Base-by-base conservation (phyloP, 1,140 invertebrate genomes). In the Hermatobates lingyangjiaoensis region DNA sequence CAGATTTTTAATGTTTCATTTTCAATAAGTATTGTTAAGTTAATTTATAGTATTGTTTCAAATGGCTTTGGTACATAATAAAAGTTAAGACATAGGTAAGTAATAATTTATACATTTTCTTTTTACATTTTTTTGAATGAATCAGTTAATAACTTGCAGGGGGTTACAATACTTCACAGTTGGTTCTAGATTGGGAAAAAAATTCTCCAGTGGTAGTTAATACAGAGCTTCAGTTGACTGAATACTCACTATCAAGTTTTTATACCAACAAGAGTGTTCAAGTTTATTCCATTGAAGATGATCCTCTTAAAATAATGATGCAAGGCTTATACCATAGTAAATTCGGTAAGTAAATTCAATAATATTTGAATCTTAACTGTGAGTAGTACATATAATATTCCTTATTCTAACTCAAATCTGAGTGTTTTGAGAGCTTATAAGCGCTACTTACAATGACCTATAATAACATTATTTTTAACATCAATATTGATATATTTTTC, bases 111-210 rank as follows among this genome's bases (percentile, higher is more conserved):
- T 10, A 12, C 44, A 15, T 40, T 44, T 3, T 51, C 24, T 51
- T 34, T 7, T 50, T 28, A 23, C 2, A 18, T 42, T 42, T 7
- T 5, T 42, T 10, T 10, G 4, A 18, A 7, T 42, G 46, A 57
- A 42, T 57, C 54, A n/a, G n/a, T n/a, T n/a, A n/a, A n/a, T 49
- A 18, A 47, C 30, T 54, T 53, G 26, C 64, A 83, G 80, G 84
- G 84, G 83, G 81, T 58, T 79, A 87, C 61, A 85, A 83, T 59
- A 74, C 79, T 1, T 75, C 75, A 15, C 79, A 86, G 55, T 71
- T 89, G 59, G 66, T 75, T 27, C 59, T 89, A 3, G 71, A 76
- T 58, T 89, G 86, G 86, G 77, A 81, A 57, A 72, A 74, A 28
- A 71, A 78, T 38, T 72, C 74, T 42, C 81, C 85, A 5, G 79